Conservation (phyloP, 23 tunicate species). For the Clavelina lepadiformis region DNA sequence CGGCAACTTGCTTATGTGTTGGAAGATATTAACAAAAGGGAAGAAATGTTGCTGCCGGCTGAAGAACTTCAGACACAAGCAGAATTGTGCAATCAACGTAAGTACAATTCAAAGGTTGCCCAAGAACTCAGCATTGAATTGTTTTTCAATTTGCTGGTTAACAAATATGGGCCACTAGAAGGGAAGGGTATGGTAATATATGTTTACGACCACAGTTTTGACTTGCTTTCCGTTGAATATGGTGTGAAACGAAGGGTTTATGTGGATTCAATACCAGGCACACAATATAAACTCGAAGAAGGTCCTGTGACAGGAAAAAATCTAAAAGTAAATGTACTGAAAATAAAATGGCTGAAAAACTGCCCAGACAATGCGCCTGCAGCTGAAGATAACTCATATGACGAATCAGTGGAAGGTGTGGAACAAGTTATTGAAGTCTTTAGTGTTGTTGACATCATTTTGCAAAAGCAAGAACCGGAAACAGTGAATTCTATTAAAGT, state of each 20-base stretch:
- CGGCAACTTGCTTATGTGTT: slow-evolving; percentile 66
- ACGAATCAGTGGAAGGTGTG: slow-evolving; percentile 11
- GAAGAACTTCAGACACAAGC: slow-evolving; percentile 57
- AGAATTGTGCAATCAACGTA: slow-evolving; percentile 50
- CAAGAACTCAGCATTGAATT: slow-evolving; percentile 61
- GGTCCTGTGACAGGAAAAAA: background rate
- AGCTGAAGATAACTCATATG: background rate
- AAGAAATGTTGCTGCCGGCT: background rate
- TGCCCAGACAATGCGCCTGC: background rate
- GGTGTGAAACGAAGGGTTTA: slow-evolving; percentile 59
- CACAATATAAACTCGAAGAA: slow-evolving; percentile 17
- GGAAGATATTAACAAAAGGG: slow-evolving; percentile 2
- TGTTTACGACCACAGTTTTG: slow-evolving; percentile 50
- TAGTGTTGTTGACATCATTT: slow-evolving; percentile 21
- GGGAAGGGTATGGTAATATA: slow-evolving; percentile 64
- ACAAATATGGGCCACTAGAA: slow-evolving; percentile 50
- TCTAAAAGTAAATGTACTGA: slow-evolving; percentile 19
- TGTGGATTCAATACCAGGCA: slow-evolving; percentile 29
- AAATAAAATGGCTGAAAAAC: slow-evolving; percentile 12
- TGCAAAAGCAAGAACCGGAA: slow-evolving; percentile 15
- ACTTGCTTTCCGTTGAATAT: slow-evolving; percentile 57
- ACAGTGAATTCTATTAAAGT: slow-evolving; percentile 19
- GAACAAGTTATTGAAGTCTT: slow-evolving; percentile 33
- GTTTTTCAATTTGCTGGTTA: slow-evolving; percentile 46
- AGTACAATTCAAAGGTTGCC: slow-evolving; percentile 39